Evolutionary conservation across 1,140 invertebrate genomes (phyloP), one percentile per base, ranked within the genome.

Genomic region (Asobara japonica): DNA sequence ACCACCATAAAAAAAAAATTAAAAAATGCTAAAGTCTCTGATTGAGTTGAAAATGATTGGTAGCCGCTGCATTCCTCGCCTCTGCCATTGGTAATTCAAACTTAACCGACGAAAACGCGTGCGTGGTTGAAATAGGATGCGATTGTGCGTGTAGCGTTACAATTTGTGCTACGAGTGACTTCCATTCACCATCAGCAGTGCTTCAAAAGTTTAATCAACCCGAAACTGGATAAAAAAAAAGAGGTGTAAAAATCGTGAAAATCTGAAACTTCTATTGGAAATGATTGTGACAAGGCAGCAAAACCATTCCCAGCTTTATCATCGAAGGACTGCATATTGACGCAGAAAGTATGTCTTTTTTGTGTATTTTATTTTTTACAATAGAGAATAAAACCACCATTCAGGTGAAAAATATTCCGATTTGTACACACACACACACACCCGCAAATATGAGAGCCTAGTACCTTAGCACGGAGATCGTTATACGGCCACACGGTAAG

Each of bases 51-150:
- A 38, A 33, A 33, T n/a, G 20, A 72, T 65, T 72, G 31, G 33
- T 60, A 56, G 22, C 51, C 51, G 51, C 22, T 56, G 51, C 22
- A 27, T 56, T 56, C 20, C 51, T 25, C 18, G 51, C 7, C 10
- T 56, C 51, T 56, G 51, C 51, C 18, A 56, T 56, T 56, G 20
- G 51, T 56, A 56, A 56, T 56, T 56, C 51, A 56, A 22, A 22
- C 16, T 71, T 11, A 30, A 20, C 25, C 33, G 65, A 71, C 45
- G 73, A 77, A 77, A 75, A 62, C 65, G 70, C 68, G 72, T 71
- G 48, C 30, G 71, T 38, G 33, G 31, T 69, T 48, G 69, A 73
- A 78, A 78, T 78, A 38, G 76, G 72, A 76, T 69, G 72, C 71
- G 60, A 72, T 68, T 69, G 72, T 64, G 62, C 69, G 72, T 70